Base-by-base conservation (phyloP, 2,113 vertebrate species). In the Caretta caretta region DNA sequence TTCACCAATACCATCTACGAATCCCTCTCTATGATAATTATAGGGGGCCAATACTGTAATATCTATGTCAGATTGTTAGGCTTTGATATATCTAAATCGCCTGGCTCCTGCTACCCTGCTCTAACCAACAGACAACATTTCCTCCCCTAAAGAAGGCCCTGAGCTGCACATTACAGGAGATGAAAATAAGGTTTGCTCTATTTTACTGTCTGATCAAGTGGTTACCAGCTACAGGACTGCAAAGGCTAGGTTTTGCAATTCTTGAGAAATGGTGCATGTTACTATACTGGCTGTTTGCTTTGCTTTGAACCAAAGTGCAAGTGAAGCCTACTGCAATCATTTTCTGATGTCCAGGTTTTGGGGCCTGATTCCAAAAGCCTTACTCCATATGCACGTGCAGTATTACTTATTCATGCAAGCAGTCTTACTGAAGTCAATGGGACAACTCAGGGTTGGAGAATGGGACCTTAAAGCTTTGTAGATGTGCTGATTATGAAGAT, bases 1-100 rank as follows among this genome's bases (percentile, higher is more conserved):
- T 97, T 97, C 96, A 96, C 93, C 96, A 93, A 91, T 82, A 88
- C 89, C 97, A 96, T 97, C 96, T 97, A 22, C 86, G 86, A 48
- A 89, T 95, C 96, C 50, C 81, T 12, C 53, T 59, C 86, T 96
- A 94, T 93, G 93, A 86, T 96, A 96, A 97, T 91, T 96, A 93
- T 94, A 96, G 96, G 89, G 88, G 96, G 65, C 69, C 95, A 97
- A 82, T 94, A 0, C 94, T 93, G 95, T 22, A 22, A 94, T 94
- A 96, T 97, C 96, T 97, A 38, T 48, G 95, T 94, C 89, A 95
- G 96, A 96, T 97, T 22, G 20, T 19, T 96, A 96, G 91, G 87
- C 87, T 95, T 50, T 2, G 94, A 89, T 96, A 96, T 96, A 50
- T 96, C 13, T 27, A 78, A 48, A 48, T 27, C 3, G 65, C n/a